Percentiles rank a stretch among this genome's conserved stretches.
phyloP scores from a whole-genome alignment of 2,888 invertebrate species.

The Watsonalla binaria region DNA sequence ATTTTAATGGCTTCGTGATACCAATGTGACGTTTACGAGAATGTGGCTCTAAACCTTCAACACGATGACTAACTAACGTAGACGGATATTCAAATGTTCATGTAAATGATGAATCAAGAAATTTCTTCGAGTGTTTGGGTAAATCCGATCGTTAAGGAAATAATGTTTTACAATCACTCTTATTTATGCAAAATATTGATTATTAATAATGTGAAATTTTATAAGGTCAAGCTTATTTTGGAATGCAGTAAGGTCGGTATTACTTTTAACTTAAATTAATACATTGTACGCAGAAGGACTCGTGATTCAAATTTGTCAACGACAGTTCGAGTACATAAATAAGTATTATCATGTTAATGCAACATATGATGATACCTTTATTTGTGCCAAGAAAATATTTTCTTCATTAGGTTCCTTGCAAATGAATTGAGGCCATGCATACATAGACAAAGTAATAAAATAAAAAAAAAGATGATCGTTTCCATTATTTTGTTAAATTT shows the following conservation, averaged over 20 bases:
- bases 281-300: not conserved
- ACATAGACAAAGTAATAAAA: no score
- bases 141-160: conserved; percentile 4
- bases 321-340: not conserved
- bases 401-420: not conserved
- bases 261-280: not conserved
- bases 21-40: not conserved
- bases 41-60: not conserved
- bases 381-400: not conserved
- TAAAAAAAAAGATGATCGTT: no score
- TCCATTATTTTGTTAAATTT: no score
- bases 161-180: conserved; percentile 1
- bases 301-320: not conserved
- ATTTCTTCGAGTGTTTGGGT: conserved; percentile 5
- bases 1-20: not conserved
- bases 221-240: not conserved
- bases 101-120: conserved; percentile 5
- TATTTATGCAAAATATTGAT: conserved; percentile 2
- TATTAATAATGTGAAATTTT: conserved; percentile 1
- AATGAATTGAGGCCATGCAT: not conserved
- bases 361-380: not conserved
- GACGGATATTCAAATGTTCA: not conserved
- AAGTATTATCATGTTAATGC: not conserved
- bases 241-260: not conserved
- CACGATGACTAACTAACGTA: not conserved